Evolutionary conservation across 2,888 invertebrate species (phyloP).

Genomic region (Saturnia japonica): DNA sequence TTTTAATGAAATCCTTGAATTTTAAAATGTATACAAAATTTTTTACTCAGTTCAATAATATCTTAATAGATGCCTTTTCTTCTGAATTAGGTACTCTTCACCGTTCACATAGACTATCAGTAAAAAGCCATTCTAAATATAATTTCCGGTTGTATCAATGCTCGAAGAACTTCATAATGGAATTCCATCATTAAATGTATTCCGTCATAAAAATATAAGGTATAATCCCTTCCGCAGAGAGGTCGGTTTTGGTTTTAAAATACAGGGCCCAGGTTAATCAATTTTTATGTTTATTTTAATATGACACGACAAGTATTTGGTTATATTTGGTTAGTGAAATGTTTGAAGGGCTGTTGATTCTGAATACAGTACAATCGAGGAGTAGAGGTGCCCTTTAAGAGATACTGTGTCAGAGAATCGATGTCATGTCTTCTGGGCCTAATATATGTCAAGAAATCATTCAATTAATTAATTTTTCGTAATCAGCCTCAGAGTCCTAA

Average conservation of each 20-base stretch:
- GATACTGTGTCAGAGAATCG: background rate
- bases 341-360: background rate
- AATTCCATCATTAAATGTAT: constrained; percentile 21
- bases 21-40: too few species aligned
- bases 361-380: background rate
- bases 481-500: too few species aligned
- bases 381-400: background rate
- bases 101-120: background rate
- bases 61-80: background rate
- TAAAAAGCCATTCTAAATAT: constrained; percentile 6
- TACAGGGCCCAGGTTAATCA: background rate
- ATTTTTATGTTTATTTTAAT: background rate
- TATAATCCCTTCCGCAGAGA: constrained; percentile 6
- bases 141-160: constrained; percentile 17
- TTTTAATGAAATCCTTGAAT: too few species aligned
- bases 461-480: too few species aligned
- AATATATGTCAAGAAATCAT: too few species aligned
- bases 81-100: background rate
- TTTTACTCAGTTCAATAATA: background rate
- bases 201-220: constrained; percentile 19
- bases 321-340: background rate
- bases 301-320: background rate
- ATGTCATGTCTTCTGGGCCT: background rate
- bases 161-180: constrained; percentile 14
- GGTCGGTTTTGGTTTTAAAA: background rate